Conservation (phyloP, 1,140 invertebrate species). For the Bombus breviceps region DNA sequence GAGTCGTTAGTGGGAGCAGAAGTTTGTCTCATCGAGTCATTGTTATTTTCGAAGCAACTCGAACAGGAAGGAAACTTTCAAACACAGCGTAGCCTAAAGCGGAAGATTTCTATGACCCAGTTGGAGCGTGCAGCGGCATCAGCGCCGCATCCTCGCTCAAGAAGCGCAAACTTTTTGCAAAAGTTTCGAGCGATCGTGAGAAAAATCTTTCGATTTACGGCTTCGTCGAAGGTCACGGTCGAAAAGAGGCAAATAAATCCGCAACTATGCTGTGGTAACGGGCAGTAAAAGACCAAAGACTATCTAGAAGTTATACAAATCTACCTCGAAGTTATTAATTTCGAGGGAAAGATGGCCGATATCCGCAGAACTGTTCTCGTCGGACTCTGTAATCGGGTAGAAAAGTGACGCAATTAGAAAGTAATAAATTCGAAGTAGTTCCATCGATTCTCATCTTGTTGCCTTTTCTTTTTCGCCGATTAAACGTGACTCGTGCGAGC, state of each 20-base stretch:
- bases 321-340: conserved; percentile 17
- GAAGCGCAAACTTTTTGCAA: conserved; percentile 46
- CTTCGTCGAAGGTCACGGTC: conserved; percentile 58
- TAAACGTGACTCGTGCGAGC: background rate
- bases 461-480: background rate
- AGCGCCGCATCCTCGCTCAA: conserved; percentile 23
- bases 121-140: conserved; percentile 26
- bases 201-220: conserved; percentile 9
- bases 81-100: background rate
- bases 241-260: conserved; percentile 55
- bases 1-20: background rate
- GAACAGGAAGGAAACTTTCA: conserved; percentile 3
- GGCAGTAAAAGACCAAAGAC: background rate
- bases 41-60: conserved; percentile 13
- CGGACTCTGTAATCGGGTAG: too few species aligned
- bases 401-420: background rate
- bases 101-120: conserved; percentile 56
- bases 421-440: background rate
- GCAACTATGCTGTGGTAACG: too few species aligned
- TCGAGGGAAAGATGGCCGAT: background rate
- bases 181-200: conserved; percentile 19
- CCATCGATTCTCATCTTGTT: background rate
- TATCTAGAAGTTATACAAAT: too few species aligned
- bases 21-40: background rate
- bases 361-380: background rate